These are phyloP conservation scores for Homarus gammarus DNA, from an alignment of 2,888 invertebrate genomes.

Conservation along the genomic window DNA sequence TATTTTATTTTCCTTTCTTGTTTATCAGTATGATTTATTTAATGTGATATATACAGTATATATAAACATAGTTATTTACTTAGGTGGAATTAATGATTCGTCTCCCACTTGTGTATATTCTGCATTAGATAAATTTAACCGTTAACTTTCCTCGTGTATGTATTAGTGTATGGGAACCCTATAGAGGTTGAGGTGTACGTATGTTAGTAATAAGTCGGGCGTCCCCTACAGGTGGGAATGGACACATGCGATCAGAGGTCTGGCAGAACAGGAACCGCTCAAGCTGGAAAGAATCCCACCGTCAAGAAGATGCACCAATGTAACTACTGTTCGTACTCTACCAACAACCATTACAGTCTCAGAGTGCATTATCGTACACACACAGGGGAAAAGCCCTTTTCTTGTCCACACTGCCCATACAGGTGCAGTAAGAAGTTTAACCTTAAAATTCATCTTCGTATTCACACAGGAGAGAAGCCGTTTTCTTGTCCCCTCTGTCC, in stretches of 20 bases:
- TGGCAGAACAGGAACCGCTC: constrained; percentile 7
- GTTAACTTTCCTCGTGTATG: background rate
- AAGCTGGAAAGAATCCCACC: constrained; percentile 12
- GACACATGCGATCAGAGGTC: constrained; percentile 26
- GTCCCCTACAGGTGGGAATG: constrained; percentile 55
- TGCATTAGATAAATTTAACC: too few relatives aligned
- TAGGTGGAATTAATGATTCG: too few relatives aligned
- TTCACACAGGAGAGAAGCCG: constrained; percentile 57
- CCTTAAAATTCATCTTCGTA: constrained; percentile 48
- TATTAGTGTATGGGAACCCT: background rate
- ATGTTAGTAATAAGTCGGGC: constrained; percentile 39
- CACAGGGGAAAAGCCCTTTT: constrained; percentile 42
- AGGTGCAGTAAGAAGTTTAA: constrained; percentile 37
- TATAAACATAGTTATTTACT: too few relatives aligned
- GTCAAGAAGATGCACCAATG: constrained; percentile 50
- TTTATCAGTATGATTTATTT: too few relatives aligned
- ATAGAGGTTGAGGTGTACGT: background rate
- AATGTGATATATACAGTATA: too few relatives aligned
- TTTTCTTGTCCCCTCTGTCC: constrained; percentile 49
- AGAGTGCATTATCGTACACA: constrained; percentile 41
- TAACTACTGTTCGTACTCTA: constrained; percentile 39
- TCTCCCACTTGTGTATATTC: too few relatives aligned
- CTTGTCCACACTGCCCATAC: constrained; percentile 50
- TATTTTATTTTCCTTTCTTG: too few relatives aligned
- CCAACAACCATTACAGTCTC: constrained; percentile 31